phyloP scores from a whole-genome alignment of 2,888 invertebrate species.

The Ectemnius continuus region DNA sequence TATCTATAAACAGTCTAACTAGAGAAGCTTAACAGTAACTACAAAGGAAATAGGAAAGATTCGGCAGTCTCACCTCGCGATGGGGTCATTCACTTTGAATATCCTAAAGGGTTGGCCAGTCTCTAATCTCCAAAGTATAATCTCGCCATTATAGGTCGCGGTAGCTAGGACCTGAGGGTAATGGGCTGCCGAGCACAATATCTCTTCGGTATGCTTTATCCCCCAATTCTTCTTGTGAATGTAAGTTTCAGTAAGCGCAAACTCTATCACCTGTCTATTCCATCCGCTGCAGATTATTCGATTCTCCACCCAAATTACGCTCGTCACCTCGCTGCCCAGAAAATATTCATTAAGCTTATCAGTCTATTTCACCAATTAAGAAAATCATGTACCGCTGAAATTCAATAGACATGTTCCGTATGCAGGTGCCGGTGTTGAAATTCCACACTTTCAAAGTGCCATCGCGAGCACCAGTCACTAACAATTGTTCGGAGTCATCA shows the following conservation, averaged over 20 bases:
- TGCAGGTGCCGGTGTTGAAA: constrained; percentile 88
- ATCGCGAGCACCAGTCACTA: constrained; percentile 88
- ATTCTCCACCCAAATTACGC: constrained; percentile 79
- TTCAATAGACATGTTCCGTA: constrained; percentile 84
- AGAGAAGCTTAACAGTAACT: too few relatives aligned
- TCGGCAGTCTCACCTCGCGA: constrained; percentile 62
- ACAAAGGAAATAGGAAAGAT: too few relatives aligned
- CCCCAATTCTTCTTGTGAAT: constrained; percentile 86
- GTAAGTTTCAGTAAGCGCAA: constrained; percentile 80
- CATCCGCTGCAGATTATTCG: constrained; percentile 89
- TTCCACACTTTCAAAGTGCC: constrained; percentile 92
- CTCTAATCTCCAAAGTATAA: constrained; percentile 90
- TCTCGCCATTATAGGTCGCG: constrained; percentile 87
- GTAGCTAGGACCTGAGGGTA: constrained; percentile 85
- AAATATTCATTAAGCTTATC: background rate
- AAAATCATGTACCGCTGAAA: constrained; percentile 79
- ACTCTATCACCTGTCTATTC: constrained; percentile 87
- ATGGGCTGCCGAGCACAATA: constrained; percentile 84
- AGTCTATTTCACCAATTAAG: background rate
- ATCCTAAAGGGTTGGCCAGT: constrained; percentile 86
- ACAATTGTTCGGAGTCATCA: constrained; percentile 85
- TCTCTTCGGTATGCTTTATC: constrained; percentile 86
- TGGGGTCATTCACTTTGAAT: constrained; percentile 75
- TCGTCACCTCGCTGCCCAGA: constrained; percentile 78
- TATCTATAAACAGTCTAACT: constrained; percentile 22